Evolutionary conservation across 2,113 vertebrate genomes (phyloP), one percentile per base, ranked within the genome.

Genomic region (Aspiorhynchus laticeps): DNA sequence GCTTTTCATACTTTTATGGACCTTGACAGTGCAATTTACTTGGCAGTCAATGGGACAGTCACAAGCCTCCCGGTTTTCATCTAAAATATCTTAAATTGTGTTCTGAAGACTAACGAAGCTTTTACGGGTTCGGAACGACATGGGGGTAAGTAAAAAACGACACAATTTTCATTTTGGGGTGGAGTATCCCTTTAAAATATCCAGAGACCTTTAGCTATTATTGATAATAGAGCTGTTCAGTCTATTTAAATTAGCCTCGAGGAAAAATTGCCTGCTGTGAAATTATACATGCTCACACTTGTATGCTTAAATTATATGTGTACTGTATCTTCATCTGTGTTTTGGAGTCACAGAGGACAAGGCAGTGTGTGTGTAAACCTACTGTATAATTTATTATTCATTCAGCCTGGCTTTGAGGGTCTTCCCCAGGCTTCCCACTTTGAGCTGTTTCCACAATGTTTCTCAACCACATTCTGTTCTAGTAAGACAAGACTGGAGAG

Each of bases 321-420:
- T 71, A 71, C 3, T 24, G 33, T 38, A n/a, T 38, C 33, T 80
- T 61, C 19, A 80, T 14, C 19, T 38, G 31, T 80, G 48, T 53
- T 3, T 31, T 59, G 17, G 59, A 43, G 51, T 86, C 46, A 26
- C 75, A 75, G 28, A 38, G 15, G 5, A 86, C 24, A 63, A 31
- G 83, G 24, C 21, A 33, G 21, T 73, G 63, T 41, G 80, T 84
- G 41, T 79, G 88, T 33, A 80, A 80, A 83, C 12, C 51, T 43
- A 43, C 24, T 43, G 38, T 43, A n/a, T 80, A 61, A 77, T 85
- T 11, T 65, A 63, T 87, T 71, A 74, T 83, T 79, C 17, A 77
- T 83, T 10, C 12, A 9, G 24, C 11, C 53, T 53, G 48, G 26
- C 56, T 33, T 74, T 75, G 19, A 17, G 21, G 43, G 67, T 59